Evolutionary conservation across 2,888 invertebrate species (phyloP).

Genomic region (Pyralis farinalis): DNA sequence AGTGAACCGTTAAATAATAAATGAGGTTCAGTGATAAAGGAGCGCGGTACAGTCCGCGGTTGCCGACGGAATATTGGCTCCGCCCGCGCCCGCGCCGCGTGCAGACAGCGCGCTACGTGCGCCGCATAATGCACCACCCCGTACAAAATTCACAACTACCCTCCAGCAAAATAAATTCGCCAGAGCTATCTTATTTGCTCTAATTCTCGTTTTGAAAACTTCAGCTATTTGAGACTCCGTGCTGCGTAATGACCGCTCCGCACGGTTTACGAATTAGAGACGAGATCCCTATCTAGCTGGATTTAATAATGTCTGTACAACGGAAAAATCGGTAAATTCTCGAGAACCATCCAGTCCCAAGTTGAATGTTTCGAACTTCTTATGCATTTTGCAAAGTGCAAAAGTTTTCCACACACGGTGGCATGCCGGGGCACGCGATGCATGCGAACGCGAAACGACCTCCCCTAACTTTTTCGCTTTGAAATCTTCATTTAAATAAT

Average conservation of each 20-base stretch:
- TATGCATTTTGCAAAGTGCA: conserved; percentile 68
- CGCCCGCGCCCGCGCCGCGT: conserved; percentile 41
- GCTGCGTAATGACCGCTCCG: conserved; percentile 40
- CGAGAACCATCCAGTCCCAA: conserved; percentile 37
- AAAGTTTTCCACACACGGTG: conserved; percentile 60
- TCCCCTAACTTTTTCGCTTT: conserved; percentile 54
- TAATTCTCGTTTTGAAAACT: conserved; percentile 63
- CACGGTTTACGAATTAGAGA: conserved; percentile 40
- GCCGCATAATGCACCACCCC: conserved; percentile 71
- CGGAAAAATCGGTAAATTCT: conserved; percentile 30
- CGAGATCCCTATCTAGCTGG: conserved; percentile 21
- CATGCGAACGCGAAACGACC: conserved; percentile 47
- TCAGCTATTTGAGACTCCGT: conserved; percentile 41
- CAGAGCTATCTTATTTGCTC: conserved; percentile 74
- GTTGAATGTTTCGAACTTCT: conserved; percentile 55
- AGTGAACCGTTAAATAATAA: conserved; percentile 66
- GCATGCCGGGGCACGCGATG: conserved; percentile 52
- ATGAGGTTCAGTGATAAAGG: conserved; percentile 63
- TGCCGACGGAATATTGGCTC: conserved; percentile 44
- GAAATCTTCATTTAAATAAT: conserved; percentile 59
- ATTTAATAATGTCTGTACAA: conserved; percentile 31
- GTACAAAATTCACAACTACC: conserved; percentile 78
- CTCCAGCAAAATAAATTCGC: conserved; percentile 72
- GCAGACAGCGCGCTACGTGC: conserved; percentile 74
- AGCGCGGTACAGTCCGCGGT: conserved; percentile 36